Base-by-base conservation (phyloP, 1,140 invertebrate species). In the Andrena cerasifolii region DNA sequence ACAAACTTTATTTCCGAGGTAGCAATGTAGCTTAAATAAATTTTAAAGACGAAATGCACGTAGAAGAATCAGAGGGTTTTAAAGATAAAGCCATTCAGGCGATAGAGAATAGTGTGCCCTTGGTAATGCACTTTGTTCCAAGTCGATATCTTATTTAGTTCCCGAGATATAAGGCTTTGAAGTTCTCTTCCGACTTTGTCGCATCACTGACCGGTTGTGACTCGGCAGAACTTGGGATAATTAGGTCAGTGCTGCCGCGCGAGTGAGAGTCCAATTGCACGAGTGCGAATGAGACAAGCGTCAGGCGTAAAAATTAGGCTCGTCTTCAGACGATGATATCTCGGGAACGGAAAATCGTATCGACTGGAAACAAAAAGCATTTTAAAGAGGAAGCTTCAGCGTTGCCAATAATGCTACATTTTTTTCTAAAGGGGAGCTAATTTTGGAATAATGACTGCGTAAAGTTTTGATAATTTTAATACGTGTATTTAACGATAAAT, bases 71-170 rank as follows among this genome's bases (percentile, higher is more conserved):
- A 12, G 3, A 6, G 14, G 21, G 7, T 53, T 26, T 18, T 7
- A 1, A 0, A 0, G 1, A 5, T 4, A 33, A 10, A 1, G 16
- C 0, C 21, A 18, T 10, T 51, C n/a, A 0, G 3, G 4, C 3
- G 0, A 36, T 36, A 26, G 31, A 8, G 0, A 7, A 53, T 24
- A 0, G 2, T 3, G 5, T 14, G 0, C 3, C 0, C 2, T 67
- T 24, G 1, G 24, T 4, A 67, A 67, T 3, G 47, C 28, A 6
- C 0, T 36, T 53, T 24, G n/a, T 18, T 53, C 18, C 5, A 36
- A 21, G 5, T 26, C 14, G 47, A 67, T 67, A 26, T 24, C 62
- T 31, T 14, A 1, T 24, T 5, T 1, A 6, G 21, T 67, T 36
- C 14, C 8, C 0, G n/a, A 53, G 47, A 53, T 53, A 67, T 7